Conservation (phyloP, 2,113 vertebrate species). For the Cyprinodon tularosa region DNA sequence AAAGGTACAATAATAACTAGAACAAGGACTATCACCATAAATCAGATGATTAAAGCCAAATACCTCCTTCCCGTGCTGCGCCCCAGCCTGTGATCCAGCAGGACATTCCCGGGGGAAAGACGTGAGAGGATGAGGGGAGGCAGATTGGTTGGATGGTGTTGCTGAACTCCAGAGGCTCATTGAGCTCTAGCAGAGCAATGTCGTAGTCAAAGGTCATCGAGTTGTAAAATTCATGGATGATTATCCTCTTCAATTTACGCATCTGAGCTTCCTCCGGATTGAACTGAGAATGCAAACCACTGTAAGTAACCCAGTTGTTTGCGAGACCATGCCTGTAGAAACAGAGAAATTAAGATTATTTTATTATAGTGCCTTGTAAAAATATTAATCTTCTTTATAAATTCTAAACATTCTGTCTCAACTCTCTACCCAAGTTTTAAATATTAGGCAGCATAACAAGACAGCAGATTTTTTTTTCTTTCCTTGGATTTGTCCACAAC, state of each 20-base stretch:
- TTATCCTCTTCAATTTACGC: slow-evolving; percentile 38
- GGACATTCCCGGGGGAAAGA: slow-evolving; percentile 62
- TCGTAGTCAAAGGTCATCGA: no score
- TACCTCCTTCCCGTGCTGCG: slow-evolving; percentile 76
- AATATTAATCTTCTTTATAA: no score
- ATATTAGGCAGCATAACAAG: no score
- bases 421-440: no score
- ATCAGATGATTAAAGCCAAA: slow-evolving; percentile 23
- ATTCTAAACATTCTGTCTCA: no score
- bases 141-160: slow-evolving; percentile 82
- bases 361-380: no score
- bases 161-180: slow-evolving; percentile 74
- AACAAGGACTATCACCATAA: not conserved
- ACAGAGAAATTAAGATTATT: no score
- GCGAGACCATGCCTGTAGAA: no score
- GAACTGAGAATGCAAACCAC: slow-evolving; percentile 87
- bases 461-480: no score
- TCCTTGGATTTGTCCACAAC: no score
- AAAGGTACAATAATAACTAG: slow-evolving; percentile 3
- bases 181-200: not conserved
- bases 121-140: slow-evolving; percentile 78
- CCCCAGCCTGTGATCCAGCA: no score
- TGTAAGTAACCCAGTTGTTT: slow-evolving; percentile 84
- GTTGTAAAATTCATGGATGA: slow-evolving; percentile 75
- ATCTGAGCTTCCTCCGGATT: slow-evolving; percentile 16